Base-by-base conservation (phyloP, 1,140 invertebrate species). In the Eupristina koningsbergeri region DNA sequence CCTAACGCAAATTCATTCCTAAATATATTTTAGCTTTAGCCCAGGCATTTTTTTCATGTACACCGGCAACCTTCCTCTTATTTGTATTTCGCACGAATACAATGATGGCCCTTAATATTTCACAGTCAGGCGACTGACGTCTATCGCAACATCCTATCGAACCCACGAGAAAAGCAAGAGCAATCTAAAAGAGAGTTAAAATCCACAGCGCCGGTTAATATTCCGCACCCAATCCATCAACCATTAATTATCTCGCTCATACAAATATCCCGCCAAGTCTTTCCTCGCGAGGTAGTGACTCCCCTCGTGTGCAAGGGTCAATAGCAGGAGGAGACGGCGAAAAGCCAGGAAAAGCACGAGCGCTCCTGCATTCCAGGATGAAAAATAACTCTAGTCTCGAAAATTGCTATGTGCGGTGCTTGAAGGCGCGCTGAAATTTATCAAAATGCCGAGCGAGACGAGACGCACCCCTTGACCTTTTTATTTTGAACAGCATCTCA, bases 321-420 rank as follows among this genome's bases (percentile, higher is more conserved):
- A 29, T 1, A 45, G 9, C 5, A 31, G 17, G 29, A 31, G 78
- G 64, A 29, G 34, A 15, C 8, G 47, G 15, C 13, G 22, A 71
- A 17, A 47, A 50, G 1, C 11, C 7, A 17, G 29, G 34, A 13
- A 67, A 67, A 67, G 36, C 17, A 7, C 13, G 0, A n/a, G n/a
- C n/a, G 31, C 19, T 0, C 13, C 2, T 2, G 0, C 5, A 67
- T 67, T 67, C 34, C 17, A 17, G 15, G 31, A 67, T 84, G 85
- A 86, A 86, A 84, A 83, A 77, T 78, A 58, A 69, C 47, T 45
- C 9, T 26, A n/a, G 34, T 63, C 29, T 77, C 75, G 63, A 80
- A 74, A 78, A 79, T 73, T 53, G 69, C 47, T 31, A 15, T 41
- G 9, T 26, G 19, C 22, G 13, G 22, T 13, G 53, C 7, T 26